phyloP scores from a whole-genome alignment of 2,113 vertebrate species.

The Semnornis frantzii region DNA sequence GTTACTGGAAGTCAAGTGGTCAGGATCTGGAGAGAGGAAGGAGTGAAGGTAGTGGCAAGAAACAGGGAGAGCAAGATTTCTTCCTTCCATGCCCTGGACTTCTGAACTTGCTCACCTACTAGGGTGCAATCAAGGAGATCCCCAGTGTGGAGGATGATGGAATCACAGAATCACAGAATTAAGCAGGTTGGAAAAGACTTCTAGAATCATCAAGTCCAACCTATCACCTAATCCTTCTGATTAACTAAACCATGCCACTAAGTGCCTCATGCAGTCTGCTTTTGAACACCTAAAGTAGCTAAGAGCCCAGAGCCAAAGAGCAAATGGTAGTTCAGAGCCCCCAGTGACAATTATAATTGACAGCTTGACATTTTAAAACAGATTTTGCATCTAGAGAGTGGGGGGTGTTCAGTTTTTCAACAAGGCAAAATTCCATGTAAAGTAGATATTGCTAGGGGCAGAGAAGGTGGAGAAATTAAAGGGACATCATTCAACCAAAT shows the following conservation, averaged over 20 bases:
- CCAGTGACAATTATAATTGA: neutral
- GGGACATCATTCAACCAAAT: neutral
- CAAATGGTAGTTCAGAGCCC: neutral
- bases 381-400: neutral
- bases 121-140: neutral
- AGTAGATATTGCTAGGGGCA: neutral
- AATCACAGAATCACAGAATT: neutral
- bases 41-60: neutral
- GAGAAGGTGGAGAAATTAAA: neutral
- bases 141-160: neutral
- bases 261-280: too few species aligned
- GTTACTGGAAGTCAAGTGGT: neutral
- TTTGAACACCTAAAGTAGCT: neutral
- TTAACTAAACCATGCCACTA: too few species aligned
- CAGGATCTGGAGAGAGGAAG: neutral
- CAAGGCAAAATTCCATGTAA: conserved; percentile 6
- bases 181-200: too few species aligned
- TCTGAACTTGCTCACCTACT: neutral
- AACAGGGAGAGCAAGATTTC: neutral
- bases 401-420: neutral
- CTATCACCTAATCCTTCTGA: too few species aligned
- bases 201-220: too few species aligned
- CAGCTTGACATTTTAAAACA: neutral
- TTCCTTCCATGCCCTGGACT: neutral
- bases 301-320: neutral